Conservation (phyloP, 2,797 vertebrate species). For the Enteromius mattozi region DNA sequence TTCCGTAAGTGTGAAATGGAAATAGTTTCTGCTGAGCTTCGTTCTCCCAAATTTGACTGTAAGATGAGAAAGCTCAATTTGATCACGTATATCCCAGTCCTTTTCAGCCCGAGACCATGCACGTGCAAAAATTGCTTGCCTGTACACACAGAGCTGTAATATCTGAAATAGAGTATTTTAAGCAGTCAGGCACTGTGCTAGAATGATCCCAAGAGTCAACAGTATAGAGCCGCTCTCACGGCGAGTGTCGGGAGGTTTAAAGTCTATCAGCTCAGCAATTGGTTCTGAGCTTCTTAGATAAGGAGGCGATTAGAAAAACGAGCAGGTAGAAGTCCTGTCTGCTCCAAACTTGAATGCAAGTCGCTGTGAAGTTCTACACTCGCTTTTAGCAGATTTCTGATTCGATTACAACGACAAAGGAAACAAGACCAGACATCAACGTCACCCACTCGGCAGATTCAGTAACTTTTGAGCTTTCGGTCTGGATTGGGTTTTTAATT, state of each 20-base stretch:
- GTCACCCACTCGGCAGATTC: constrained; percentile 18
- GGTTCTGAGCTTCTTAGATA: constrained; percentile 58
- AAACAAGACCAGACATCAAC: constrained; percentile 26
- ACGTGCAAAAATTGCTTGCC: constrained; percentile 20
- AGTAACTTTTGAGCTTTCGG: constrained; percentile 3
- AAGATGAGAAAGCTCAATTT: constrained; percentile 50
- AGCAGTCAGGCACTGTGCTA: constrained; percentile 53
- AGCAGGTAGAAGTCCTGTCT: constrained; percentile 31
- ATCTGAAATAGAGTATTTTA: constrained; percentile 62
- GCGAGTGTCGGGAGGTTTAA: constrained; percentile 55
- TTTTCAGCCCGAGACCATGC: constrained; percentile 15
- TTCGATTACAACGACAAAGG: constrained; percentile 45
- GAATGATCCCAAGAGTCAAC: constrained; percentile 62
- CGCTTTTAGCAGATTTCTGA: constrained; percentile 26
- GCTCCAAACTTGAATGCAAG: constrained; percentile 7
- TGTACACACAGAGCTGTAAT: constrained; percentile 52
- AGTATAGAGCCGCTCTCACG: constrained; percentile 52
- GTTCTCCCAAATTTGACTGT: constrained; percentile 46
- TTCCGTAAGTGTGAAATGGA: constrained; percentile 42
- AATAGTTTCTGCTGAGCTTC: constrained; percentile 25
- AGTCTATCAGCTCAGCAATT: constrained; percentile 63
- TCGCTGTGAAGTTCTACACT: constrained; percentile 17
- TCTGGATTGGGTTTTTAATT: constrained; percentile 41
- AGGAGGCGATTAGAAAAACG: constrained; percentile 60
- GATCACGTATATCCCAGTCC: constrained; percentile 23